Conservation (phyloP, 2,113 vertebrate species). For the Laterallus jamaicensis region DNA sequence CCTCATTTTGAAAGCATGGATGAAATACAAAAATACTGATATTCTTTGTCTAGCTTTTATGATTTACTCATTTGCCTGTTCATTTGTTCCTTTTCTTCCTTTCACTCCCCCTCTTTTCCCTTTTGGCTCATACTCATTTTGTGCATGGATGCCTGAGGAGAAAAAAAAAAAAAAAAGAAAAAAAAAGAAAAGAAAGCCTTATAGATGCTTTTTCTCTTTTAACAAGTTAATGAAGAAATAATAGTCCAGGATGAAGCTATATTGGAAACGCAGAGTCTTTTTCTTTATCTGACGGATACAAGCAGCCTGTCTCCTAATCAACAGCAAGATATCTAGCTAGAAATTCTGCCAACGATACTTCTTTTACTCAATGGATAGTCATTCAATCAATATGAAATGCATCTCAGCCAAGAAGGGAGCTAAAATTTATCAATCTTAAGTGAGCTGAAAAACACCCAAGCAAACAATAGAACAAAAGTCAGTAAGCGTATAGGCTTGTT, state of each 20-base stretch:
- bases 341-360: background rate
- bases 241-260: background rate
- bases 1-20: background rate
- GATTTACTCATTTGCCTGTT: constrained; percentile 17
- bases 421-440: constrained; percentile 13
- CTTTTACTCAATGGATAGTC: background rate
- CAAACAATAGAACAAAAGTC: background rate
- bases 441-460: background rate
- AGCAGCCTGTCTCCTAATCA: constrained; percentile 2
- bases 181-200: background rate
- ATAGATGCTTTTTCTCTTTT: background rate
- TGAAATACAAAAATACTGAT: background rate
- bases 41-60: background rate
- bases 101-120: background rate
- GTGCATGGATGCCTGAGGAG: background rate
- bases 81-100: background rate
- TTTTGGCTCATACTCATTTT: constrained; percentile 29
- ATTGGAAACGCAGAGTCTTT: background rate
- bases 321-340: background rate
- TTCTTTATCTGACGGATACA: constrained; percentile 27
- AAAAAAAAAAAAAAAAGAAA: background rate
- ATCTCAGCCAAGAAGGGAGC: background rate
- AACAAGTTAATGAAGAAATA: constrained; percentile 56
- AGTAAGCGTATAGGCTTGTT: background rate
- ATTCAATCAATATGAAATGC: constrained; percentile 13